Percentiles rank a stretch among this genome's conserved stretches.
These are phyloP conservation scores for Entelurus aequoreus DNA, from an alignment of 2,113 vertebrate genomes.

Conservation along the genomic window DNA sequence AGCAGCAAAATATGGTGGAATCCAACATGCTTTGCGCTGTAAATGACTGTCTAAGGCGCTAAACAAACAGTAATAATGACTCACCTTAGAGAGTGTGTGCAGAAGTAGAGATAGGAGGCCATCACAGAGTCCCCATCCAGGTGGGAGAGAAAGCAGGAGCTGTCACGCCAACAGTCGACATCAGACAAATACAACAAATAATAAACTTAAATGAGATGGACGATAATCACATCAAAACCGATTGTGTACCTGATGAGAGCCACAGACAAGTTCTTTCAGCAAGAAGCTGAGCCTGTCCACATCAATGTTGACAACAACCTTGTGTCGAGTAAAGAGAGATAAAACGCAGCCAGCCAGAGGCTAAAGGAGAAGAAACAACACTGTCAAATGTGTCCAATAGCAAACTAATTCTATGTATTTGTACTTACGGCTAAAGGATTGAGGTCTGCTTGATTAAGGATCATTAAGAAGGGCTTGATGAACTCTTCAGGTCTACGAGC, in stretches of 20 bases:
- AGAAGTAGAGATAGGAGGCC: constrained; percentile 67
- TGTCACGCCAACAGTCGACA: constrained; percentile 7
- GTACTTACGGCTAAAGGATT: constrained; percentile 58
- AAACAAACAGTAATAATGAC: not conserved
- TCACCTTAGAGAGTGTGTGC: constrained; percentile 64
- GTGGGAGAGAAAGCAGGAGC: constrained; percentile 32
- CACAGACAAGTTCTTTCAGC: constrained; percentile 43
- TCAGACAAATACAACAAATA: not conserved
- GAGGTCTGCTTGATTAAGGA: constrained; percentile 54
- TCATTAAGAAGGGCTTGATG: constrained; percentile 49
- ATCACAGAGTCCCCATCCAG: constrained; percentile 67
- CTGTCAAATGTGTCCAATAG: not conserved
- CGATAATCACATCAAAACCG: not conserved
- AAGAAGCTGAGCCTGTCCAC: constrained; percentile 41
- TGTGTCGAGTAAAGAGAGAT: constrained; percentile 51
- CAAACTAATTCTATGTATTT: not conserved
- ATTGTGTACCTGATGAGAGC: constrained; percentile 54
- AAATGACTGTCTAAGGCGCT: not conserved
- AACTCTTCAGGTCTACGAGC: constrained; percentile 56
- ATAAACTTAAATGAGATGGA: not conserved
- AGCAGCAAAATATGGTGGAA: too few species aligned
- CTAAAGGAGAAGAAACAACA: constrained; percentile 39
- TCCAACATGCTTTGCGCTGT: too few species aligned
- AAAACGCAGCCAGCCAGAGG: constrained; percentile 63
- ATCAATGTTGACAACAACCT: constrained; percentile 43